Conservation (phyloP, 2,888 invertebrate species). For the Hirtodrosophila confusa region DNA sequence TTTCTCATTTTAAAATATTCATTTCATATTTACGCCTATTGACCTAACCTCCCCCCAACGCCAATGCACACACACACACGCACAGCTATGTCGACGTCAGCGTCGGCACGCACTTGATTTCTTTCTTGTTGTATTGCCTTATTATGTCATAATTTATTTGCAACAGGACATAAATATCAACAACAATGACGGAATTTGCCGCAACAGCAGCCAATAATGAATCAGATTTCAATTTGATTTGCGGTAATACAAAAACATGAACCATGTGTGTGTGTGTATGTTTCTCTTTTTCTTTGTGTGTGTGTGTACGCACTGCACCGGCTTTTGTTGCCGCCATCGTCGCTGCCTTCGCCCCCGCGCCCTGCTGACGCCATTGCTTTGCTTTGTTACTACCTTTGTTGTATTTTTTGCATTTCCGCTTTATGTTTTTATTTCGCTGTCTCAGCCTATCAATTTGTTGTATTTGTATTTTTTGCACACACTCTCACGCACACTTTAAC, state of each 20-base stretch:
- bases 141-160: conserved; percentile 78
- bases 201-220: conserved; percentile 56
- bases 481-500: conserved; percentile 32
- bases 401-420: conserved; percentile 72
- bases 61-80: conserved; percentile 16
- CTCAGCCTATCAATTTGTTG: conserved; percentile 55
- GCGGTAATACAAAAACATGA: conserved; percentile 42
- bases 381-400: conserved; percentile 69
- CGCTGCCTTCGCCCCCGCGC: conserved; percentile 40
- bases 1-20: conserved; percentile 67
- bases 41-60: conserved; percentile 18
- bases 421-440: conserved; percentile 65
- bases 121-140: conserved; percentile 50
- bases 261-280: conserved; percentile 12
- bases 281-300: conserved; percentile 15
- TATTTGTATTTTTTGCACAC: conserved; percentile 51
- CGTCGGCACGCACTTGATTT: conserved; percentile 51
- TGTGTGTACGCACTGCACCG: conserved; percentile 68
- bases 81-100: conserved; percentile 3
- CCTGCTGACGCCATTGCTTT: conserved; percentile 50
- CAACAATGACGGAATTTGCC: conserved; percentile 69
- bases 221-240: conserved; percentile 68
- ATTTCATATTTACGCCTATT: conserved; percentile 57
- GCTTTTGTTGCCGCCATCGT: conserved; percentile 67
- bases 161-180: conserved; percentile 59